These are phyloP conservation scores for Apodemia zela DNA, from an alignment of 2,888 invertebrate species.

Conservation along the genomic window DNA sequence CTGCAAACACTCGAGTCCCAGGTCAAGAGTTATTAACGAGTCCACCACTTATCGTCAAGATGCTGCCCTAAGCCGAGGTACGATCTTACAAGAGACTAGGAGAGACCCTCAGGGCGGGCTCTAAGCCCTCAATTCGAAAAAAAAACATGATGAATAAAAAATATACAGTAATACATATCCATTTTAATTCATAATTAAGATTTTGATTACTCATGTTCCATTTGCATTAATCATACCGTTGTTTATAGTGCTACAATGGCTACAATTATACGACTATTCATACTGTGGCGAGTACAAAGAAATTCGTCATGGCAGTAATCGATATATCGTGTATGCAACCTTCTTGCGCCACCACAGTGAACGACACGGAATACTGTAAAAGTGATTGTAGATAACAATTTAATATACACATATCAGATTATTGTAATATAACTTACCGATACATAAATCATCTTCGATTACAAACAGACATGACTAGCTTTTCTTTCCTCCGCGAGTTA, in stretches of 20 bases:
- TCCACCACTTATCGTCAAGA: no score
- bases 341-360: constrained; percentile 12
- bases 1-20: no score
- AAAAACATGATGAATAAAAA: no score
- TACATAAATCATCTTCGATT: neutral
- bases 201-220: constrained; percentile 3
- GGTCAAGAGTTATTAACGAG: no score
- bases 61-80: no score
- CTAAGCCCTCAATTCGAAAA: no score
- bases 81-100: no score
- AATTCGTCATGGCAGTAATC: constrained; percentile 31
- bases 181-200: neutral
- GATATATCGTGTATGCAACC: constrained; percentile 20
- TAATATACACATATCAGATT: constrained; percentile 1
- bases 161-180: neutral
- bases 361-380: constrained; percentile 1
- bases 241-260: constrained; percentile 8
- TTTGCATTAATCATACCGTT: constrained; percentile 7
- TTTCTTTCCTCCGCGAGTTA: neutral
- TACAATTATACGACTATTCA: constrained; percentile 3
- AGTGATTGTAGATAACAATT: constrained; percentile 3
- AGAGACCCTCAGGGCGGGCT: no score
- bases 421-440: constrained; percentile 1
- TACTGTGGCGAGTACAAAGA: constrained; percentile 28
- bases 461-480: neutral